Evolutionary conservation across 2,113 vertebrate species (phyloP), one percentile per base, ranked within the genome.

Genomic region (Mellivora capensis): DNA sequence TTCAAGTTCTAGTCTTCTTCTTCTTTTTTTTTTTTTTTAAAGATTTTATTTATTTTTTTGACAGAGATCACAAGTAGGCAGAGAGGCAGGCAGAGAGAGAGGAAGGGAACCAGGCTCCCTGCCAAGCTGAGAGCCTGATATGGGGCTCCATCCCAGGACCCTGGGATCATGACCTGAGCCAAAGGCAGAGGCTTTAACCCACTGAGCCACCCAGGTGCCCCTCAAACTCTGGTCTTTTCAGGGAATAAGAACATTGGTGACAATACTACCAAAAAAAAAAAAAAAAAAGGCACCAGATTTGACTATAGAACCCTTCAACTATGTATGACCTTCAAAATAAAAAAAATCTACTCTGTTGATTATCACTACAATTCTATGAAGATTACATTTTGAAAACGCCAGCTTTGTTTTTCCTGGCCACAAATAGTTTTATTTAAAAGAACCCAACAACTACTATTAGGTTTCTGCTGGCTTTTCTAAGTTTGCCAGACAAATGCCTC

Each of bases 401-500:
- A 87, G 64, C 97, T 98, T 98, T 98, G 90, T 97, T 98, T 98
- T 98, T 98, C 91, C 97, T 98, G 98, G 97, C 90, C 90, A 97
- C 62, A 96, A 97, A 96, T 98, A 81, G 54, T 98, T 72, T 77
- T 77, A 47, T 31, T 47, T 2, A 44, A 62, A 54, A 23, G 57
- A 83, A 83, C 11, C 6, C 72, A 4, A 37, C 77, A 76, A 44
- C 89, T 97, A 88, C 94, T 91, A 69, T 97, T 96, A 97, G 96
- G 69, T 97, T 98, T 98, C 94, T 98, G 81, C 96, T 98, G 93
- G 87, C 57, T 97, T 94, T 94, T 97, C 91, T 97, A 98, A 96
- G 82, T 98, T 98, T 98, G 97, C 97, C 98, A 98, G 97, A 97
- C 89, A 98, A 90, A 98, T 98, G 98, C 98, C 95, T 98, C 95